phyloP scores from a whole-genome alignment of 1,140 invertebrate genomes.

The Drosophila repleta region DNA sequence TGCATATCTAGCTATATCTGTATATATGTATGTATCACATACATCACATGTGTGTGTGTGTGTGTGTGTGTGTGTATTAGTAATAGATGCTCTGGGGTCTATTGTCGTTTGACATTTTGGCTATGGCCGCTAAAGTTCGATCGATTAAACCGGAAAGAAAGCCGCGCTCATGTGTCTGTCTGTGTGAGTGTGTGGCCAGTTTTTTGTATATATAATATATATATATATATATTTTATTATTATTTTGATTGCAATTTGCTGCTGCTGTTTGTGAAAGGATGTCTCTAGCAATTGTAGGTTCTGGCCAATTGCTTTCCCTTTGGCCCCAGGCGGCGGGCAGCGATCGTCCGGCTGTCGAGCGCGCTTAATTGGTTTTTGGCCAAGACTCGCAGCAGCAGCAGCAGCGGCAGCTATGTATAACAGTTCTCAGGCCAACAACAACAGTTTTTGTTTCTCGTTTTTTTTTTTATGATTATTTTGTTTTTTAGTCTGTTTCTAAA shows the following conservation, averaged over 20 bases:
- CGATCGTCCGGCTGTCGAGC: constrained; percentile 24
- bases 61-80: not conserved
- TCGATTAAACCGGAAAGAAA: constrained; percentile 36
- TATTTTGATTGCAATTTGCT: not conserved
- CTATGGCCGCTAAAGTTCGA: constrained; percentile 22
- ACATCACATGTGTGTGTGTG: too few relatives aligned
- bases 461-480: not conserved
- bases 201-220: too few relatives aligned
- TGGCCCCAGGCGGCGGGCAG: constrained; percentile 21
- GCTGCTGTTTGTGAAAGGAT: constrained; percentile 31
- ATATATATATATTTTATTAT: not conserved
- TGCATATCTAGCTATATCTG: not conserved
- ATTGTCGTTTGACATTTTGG: constrained; percentile 22
- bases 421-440: constrained; percentile 39
- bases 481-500: constrained; percentile 52
- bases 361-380: constrained; percentile 48
- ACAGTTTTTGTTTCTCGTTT: constrained; percentile 6
- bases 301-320: constrained; percentile 38
- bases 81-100: constrained; percentile 6
- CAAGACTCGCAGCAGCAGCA: constrained; percentile 14
- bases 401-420: constrained; percentile 38
- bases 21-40: not conserved
- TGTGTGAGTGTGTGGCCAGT: not conserved
- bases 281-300: constrained; percentile 11
- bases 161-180: constrained; percentile 2